Evolutionary conservation across 2,797 vertebrate genomes (phyloP).

Genomic region (Manis crassicaudata): DNA sequence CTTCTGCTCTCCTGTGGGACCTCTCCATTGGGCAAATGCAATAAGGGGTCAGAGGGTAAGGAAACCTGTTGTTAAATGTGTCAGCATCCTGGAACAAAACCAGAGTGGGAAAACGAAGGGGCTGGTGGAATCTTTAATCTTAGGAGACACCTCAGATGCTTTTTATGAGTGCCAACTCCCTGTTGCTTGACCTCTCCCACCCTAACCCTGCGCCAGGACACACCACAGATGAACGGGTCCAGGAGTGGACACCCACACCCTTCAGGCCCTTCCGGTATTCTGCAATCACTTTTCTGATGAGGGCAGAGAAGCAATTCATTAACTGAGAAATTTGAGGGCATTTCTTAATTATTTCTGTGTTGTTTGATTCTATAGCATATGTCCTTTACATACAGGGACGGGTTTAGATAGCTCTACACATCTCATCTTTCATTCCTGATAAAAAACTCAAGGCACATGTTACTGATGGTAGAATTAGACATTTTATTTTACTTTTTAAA

Average conservation of each 20-base stretch:
- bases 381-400: not conserved
- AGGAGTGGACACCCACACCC: not conserved
- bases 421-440: not conserved
- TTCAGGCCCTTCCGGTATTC: not conserved
- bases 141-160: not conserved
- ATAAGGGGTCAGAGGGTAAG: not conserved
- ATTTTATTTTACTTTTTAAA: not conserved
- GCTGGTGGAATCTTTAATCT: not conserved
- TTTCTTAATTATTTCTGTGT: not conserved
- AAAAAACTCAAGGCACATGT: not conserved
- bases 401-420: not conserved
- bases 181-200: not conserved
- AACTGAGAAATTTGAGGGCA: not conserved
- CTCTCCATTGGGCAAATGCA: not conserved
- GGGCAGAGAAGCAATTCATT: not conserved
- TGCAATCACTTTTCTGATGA: not conserved
- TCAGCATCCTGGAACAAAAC: not conserved
- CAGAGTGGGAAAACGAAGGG: not conserved
- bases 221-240: too few relatives aligned
- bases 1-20: not conserved
- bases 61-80: not conserved
- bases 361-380: not conserved
- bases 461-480: not conserved
- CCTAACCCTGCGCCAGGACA: not conserved
- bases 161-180: not conserved